Evolutionary conservation across 1,140 invertebrate genomes (phyloP), one percentile per base, ranked within the genome.

Genomic region (Diplogasteroides magnus): DNA sequence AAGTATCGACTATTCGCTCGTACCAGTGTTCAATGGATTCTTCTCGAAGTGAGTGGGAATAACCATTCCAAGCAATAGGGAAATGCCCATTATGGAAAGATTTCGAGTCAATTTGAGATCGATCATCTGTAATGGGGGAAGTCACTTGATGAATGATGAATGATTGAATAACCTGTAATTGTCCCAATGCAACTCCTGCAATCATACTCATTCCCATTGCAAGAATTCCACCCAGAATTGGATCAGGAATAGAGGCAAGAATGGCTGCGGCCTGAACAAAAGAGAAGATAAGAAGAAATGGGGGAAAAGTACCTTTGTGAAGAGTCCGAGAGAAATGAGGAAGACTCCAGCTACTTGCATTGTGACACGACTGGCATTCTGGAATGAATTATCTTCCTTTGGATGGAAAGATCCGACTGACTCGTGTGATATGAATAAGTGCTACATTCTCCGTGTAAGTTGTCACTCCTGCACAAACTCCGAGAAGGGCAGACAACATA

Each of bases 41-140:
- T 72, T 56, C 27, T 73, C 69, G 29, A 74, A 73, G 29, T 73
- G 70, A 3, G 37, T 62, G 1, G 73, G 66, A 1, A 68, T 25
- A 23, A 48, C 48, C 31, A 72, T 37, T 57, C 73, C 73, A 19
- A 63, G 26, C 11, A 74, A 61, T 14, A 74, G 37, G 1, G 73
- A 19, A 1, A 72, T 61, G 6, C 73, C 73, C n/a, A 74, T 72
- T 23, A 74, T 74, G 11, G 73, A 61, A n/a, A 74, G 28, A 58
- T 74, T 74, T 15, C 73, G 65, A n/a, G 73, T 73, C 13, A 74
- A n/a, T 29, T 59, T 58, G 31, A 74, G 48, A 68, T 74, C 73
- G 28, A 74, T 63, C 6, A 55, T 64, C 61, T 77, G 65, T 14
- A 65, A 72, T 11, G 0, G 64, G 23, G 28, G 26, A 23, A 13